phyloP scores from a whole-genome alignment of 2,888 invertebrate species.

The Nephrotoma guestfalica region DNA sequence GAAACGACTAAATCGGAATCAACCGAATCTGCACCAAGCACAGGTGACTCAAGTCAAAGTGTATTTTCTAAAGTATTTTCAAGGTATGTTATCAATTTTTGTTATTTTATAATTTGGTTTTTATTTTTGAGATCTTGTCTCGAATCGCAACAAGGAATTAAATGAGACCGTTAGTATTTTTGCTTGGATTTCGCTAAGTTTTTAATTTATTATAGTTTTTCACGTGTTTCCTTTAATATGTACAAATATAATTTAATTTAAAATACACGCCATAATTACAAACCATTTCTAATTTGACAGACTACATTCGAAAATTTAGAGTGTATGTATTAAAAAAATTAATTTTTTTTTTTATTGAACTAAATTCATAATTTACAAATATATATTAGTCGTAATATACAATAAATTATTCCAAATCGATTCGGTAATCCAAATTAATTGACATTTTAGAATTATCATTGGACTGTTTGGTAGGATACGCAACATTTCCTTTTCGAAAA shows the following conservation, averaged over 20 bases:
- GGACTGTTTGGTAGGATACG: too few relatives aligned
- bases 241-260: background rate
- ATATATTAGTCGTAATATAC: too few relatives aligned
- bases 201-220: background rate
- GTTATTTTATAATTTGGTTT: background rate
- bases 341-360: too few relatives aligned
- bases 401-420: too few relatives aligned
- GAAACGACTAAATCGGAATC: conserved; percentile 42
- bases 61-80: conserved; percentile 86
- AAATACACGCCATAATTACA: background rate
- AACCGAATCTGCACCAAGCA: conserved; percentile 31
- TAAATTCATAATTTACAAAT: too few relatives aligned
- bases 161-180: background rate
- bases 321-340: too few relatives aligned
- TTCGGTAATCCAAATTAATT: too few relatives aligned
- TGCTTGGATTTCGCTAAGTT: background rate
- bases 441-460: too few relatives aligned
- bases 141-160: background rate
- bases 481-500: too few relatives aligned
- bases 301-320: too few relatives aligned
- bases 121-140: background rate
- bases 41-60: conserved; percentile 46
- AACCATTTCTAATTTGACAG: background rate
- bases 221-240: background rate
- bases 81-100: conserved; percentile 41